Percentiles rank a stretch among this genome's conserved stretches.
phyloP scores from a whole-genome alignment of 2,888 invertebrate species.

The Zaprionus bogoriensis region DNA sequence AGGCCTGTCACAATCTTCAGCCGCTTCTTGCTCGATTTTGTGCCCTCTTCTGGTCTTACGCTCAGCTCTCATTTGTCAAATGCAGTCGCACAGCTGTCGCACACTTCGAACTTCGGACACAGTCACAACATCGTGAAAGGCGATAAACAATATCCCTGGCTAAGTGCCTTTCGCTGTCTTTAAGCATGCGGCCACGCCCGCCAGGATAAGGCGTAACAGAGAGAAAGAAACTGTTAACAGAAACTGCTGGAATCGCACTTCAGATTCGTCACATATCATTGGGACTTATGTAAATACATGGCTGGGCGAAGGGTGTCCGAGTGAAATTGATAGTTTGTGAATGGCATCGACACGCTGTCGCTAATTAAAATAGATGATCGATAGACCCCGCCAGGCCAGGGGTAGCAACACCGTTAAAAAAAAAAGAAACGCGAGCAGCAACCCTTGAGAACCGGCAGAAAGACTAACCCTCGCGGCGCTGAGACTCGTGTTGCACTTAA shows the following conservation, averaged over 20 bases:
- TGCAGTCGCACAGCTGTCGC: conserved; percentile 68
- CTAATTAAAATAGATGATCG: conserved; percentile 78
- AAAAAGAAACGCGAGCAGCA: conserved; percentile 31
- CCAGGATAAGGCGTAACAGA: conserved; percentile 1
- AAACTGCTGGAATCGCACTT: conserved; percentile 57
- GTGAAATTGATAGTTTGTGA: conserved; percentile 77
- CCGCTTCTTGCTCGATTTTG: conserved; percentile 40
- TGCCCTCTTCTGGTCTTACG: conserved; percentile 18
- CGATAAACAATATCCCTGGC: conserved; percentile 55
- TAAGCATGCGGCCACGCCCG: conserved; percentile 51
- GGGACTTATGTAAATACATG: conserved; percentile 68
- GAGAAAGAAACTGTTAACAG: conserved; percentile 19
- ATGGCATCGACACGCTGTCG: conserved; percentile 77
- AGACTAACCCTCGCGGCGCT: neutral
- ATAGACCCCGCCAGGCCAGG: conserved; percentile 30
- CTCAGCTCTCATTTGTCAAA: conserved; percentile 64
- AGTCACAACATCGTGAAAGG: conserved; percentile 34
- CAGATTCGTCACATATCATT: conserved; percentile 74
- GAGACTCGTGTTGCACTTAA: conserved; percentile 48
- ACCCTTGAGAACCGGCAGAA: conserved; percentile 66
- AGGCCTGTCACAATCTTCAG: conserved; percentile 24
- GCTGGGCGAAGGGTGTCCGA: conserved; percentile 56
- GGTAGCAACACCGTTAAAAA: conserved; percentile 48
- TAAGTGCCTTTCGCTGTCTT: conserved; percentile 53
- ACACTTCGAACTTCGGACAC: conserved; percentile 16